Percentiles rank a stretch among this genome's conserved stretches.
phyloP scores from a whole-genome alignment of 2,797 vertebrate species.

The Craterocephalus amniculus region DNA sequence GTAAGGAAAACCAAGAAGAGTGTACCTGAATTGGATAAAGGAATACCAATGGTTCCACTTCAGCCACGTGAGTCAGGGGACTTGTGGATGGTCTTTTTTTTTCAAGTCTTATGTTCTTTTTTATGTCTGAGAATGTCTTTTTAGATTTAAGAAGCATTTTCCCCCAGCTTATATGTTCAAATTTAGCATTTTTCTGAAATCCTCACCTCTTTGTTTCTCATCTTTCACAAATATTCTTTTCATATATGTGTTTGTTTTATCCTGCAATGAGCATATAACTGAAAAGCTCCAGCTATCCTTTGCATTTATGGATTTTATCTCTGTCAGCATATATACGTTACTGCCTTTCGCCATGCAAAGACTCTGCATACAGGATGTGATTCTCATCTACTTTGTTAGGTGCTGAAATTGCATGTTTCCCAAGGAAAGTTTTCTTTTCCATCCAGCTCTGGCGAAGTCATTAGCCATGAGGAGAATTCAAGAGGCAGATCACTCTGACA shows the following conservation, averaged over 20 bases:
- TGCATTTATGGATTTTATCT: background rate
- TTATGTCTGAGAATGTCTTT: background rate
- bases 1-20: constrained; percentile 63
- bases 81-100: constrained; percentile 15
- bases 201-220: background rate
- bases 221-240: too few species aligned
- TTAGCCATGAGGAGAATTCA: constrained; percentile 48
- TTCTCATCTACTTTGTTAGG: constrained; percentile 14
- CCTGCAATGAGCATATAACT: too few species aligned
- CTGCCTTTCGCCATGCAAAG: background rate
- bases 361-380: background rate
- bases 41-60: constrained; percentile 72
- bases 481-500: constrained; percentile 6
- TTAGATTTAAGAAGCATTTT: constrained; percentile 1
- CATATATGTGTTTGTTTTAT: too few species aligned
- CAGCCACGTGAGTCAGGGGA: constrained; percentile 68
- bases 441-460: constrained; percentile 56
- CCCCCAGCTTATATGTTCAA: background rate
- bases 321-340: background rate
- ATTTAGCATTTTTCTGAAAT: constrained; percentile 5
- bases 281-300: constrained; percentile 3
- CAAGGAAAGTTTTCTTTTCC: constrained; percentile 13
- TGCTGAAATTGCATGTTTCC: constrained; percentile 10
- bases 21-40: constrained; percentile 56
- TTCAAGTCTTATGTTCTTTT: background rate